These are phyloP conservation scores for Smittia sp. DNA, from an alignment of 2,888 invertebrate species.

Conservation along the genomic window DNA sequence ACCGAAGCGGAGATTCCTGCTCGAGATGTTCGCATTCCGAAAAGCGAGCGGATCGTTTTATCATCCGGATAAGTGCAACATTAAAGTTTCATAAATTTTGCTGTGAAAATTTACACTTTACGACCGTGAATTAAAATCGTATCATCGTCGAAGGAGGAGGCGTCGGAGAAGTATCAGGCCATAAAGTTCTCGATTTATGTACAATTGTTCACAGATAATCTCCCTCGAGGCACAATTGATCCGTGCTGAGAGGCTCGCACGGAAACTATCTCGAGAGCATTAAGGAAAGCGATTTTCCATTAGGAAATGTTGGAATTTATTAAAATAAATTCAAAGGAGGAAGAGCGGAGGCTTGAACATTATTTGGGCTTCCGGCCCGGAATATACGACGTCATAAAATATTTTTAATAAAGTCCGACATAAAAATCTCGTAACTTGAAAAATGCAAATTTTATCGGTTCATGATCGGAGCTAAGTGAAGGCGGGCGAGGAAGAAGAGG, in stretches of 20 bases:
- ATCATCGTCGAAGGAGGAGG: neutral
- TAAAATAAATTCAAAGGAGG: neutral
- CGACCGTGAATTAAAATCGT: neutral
- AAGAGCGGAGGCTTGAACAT: too few species aligned
- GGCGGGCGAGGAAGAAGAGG: neutral
- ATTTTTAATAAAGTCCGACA: conserved; percentile 28
- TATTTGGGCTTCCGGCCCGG: neutral
- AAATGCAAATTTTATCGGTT: conserved; percentile 36
- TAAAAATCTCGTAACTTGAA: conserved; percentile 30
- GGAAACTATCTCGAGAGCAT: neutral
- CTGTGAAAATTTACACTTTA: neutral
- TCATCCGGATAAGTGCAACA: conserved; percentile 1
- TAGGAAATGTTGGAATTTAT: neutral
- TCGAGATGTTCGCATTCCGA: neutral
- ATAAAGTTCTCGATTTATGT: neutral
- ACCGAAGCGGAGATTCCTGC: neutral
- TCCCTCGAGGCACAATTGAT: neutral
- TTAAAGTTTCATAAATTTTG: conserved; percentile 7
- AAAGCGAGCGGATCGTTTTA: too few species aligned
- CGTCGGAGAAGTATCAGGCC: neutral
- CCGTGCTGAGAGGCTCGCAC: neutral
- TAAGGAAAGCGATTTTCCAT: neutral
- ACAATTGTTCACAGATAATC: neutral
- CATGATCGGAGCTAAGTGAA: conserved; percentile 14
- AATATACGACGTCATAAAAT: conserved; percentile 19